These are phyloP conservation scores for Vidua chalybeata DNA, from an alignment of 2,113 vertebrate genomes.

Conservation along the genomic window DNA sequence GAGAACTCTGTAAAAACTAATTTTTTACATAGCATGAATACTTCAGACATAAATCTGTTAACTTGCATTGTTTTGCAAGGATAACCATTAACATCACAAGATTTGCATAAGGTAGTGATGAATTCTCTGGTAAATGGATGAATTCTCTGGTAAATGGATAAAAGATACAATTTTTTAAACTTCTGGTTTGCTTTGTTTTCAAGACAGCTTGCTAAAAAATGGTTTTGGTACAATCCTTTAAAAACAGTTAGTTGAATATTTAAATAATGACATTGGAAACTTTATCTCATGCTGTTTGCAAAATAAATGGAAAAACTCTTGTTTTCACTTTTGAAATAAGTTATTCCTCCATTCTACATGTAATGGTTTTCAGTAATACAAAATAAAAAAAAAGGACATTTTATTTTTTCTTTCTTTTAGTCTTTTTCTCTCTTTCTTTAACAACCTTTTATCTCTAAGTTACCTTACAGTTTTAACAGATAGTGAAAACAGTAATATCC, in stretches of 20 bases:
- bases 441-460: not conserved
- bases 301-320: not conserved
- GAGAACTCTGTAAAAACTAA: not conserved
- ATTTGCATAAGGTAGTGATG: not conserved
- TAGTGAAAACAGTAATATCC: not conserved
- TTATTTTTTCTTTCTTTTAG: not conserved
- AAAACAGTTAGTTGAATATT: not conserved
- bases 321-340: not conserved
- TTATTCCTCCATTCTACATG: not conserved
- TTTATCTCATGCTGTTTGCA: not conserved
- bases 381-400: not conserved
- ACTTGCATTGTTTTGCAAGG: not conserved
- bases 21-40: not conserved
- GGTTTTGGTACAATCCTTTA: not conserved
- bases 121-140: not conserved
- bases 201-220: not conserved
- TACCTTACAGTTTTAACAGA: not conserved
- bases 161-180: not conserved
- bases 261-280: not conserved
- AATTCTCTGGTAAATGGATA: not conserved
- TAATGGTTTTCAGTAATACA: not conserved
- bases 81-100: not conserved
- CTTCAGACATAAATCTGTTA: not conserved
- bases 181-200: not conserved
- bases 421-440: not conserved